A percentile compares a stretch with the other conserved stretches of the same genome.
These are phyloP conservation scores for Odocoileus hemionus DNA, from an alignment of 2,113 vertebrate genomes.

Conservation along the genomic window DNA sequence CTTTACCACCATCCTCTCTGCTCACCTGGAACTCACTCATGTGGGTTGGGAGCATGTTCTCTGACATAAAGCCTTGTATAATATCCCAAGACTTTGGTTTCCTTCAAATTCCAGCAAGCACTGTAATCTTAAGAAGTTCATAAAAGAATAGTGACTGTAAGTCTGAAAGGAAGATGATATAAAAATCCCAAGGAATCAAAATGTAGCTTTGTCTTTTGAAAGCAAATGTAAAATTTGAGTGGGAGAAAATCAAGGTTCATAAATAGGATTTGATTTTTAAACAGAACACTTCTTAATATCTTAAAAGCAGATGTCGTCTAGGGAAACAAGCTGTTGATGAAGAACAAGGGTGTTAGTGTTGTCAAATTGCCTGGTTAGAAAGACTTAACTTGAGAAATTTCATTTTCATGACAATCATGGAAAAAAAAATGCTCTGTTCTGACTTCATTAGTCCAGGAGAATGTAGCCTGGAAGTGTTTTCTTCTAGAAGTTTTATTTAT, in stretches of 20 bases:
- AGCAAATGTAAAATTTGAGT: background rate
- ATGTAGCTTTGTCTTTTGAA: background rate
- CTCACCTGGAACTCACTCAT: background rate
- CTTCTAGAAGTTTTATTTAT: background rate
- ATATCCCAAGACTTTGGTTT: background rate
- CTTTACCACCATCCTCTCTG: background rate
- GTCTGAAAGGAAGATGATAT: background rate
- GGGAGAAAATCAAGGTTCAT: background rate
- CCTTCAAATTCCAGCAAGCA: background rate
- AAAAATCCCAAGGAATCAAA: background rate
- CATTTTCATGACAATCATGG: background rate
- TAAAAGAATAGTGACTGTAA: background rate
- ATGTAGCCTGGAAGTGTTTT: background rate
- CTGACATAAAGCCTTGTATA: background rate
- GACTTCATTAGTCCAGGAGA: background rate
- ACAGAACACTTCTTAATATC: background rate
- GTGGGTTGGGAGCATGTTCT: background rate
- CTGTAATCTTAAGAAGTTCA: background rate
- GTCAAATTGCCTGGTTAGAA: background rate
- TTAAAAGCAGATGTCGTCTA: background rate
- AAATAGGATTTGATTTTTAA: conserved; percentile 34
- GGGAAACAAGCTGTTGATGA: background rate
- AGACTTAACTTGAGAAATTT: background rate
- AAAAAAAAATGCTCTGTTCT: background rate
- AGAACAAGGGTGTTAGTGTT: background rate